Conservation (phyloP, 2,113 vertebrate species). For the Otolemur garnettii region DNA sequence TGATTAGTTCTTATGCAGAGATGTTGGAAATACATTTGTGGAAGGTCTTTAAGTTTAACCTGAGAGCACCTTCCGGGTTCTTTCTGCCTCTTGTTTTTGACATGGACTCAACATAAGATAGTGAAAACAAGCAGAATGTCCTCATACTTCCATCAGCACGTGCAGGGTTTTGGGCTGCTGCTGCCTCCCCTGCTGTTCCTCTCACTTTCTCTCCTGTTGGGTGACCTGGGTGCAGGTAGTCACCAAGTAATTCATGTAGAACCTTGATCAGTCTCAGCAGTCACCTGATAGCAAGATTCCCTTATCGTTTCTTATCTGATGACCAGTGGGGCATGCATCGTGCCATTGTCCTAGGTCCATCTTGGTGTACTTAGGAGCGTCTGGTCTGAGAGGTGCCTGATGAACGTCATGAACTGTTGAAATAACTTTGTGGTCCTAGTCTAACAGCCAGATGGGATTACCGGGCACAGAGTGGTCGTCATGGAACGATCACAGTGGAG, state of each 20-base stretch:
- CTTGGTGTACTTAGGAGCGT: not conserved
- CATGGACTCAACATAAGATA: not conserved
- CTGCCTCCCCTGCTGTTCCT: not conserved
- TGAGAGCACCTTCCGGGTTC: not conserved
- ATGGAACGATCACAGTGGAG: not conserved
- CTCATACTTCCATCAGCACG: not conserved
- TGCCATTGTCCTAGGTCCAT: not conserved
- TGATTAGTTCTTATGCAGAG: not conserved
- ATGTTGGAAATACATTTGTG: slow-evolving; percentile 27
- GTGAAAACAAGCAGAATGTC: not conserved
- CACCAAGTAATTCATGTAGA: not conserved
- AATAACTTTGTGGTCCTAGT: slow-evolving; percentile 9
- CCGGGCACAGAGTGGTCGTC: not conserved
- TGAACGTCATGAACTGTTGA: not conserved
- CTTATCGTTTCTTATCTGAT: not conserved
- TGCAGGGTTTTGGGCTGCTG: not conserved
- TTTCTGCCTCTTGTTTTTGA: not conserved
- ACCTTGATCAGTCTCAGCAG: slow-evolving; percentile 4
- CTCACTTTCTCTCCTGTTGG: not conserved
- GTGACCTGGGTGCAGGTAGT: slow-evolving; percentile 3
- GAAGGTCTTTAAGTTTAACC: not conserved
- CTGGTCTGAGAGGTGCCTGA: not conserved
- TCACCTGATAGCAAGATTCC: not conserved
- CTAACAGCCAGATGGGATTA: not conserved
- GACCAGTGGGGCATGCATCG: not conserved